Conservation (phyloP, 92 coral and sea anemone species). For the Palythoa heliodiscus region DNA sequence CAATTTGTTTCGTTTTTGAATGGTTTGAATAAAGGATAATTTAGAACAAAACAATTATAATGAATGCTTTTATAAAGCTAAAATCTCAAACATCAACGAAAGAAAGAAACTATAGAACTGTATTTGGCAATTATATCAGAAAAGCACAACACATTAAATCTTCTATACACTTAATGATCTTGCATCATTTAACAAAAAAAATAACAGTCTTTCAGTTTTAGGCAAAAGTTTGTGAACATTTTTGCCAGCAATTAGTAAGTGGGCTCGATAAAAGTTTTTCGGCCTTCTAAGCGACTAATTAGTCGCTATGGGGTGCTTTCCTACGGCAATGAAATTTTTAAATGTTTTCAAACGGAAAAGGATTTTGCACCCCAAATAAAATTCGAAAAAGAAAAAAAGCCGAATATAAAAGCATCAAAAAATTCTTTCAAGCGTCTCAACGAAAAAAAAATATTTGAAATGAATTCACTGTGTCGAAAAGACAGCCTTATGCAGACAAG, state of each 20-base stretch:
- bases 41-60: conserved; percentile 41
- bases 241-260: conserved; percentile 35
- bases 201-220: conserved; percentile 7
- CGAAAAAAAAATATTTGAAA: not conserved
- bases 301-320: conserved; percentile 35
- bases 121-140: conserved; percentile 13
- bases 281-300: conserved; percentile 28
- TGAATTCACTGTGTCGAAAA: not conserved
- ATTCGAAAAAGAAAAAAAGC: not conserved
- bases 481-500: not conserved
- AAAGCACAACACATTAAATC: conserved; percentile 17
- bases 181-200: conserved; percentile 14
- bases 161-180: conserved; percentile 22
- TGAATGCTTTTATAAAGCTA: conserved; percentile 21
- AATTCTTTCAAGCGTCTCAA: not conserved
- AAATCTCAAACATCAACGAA: conserved; percentile 14
- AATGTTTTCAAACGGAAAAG: conserved; percentile 13
- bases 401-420: not conserved
- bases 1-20: conserved; percentile 35
- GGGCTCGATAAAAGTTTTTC: conserved; percentile 23
- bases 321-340: conserved; percentile 30
- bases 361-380: not conserved
- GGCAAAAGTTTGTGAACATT: conserved; percentile 24
- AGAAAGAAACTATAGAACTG: conserved; percentile 15
- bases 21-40: conserved; percentile 33